Conservation (phyloP, 2,888 invertebrate genomes). For the Lycocerus yunnanus region DNA sequence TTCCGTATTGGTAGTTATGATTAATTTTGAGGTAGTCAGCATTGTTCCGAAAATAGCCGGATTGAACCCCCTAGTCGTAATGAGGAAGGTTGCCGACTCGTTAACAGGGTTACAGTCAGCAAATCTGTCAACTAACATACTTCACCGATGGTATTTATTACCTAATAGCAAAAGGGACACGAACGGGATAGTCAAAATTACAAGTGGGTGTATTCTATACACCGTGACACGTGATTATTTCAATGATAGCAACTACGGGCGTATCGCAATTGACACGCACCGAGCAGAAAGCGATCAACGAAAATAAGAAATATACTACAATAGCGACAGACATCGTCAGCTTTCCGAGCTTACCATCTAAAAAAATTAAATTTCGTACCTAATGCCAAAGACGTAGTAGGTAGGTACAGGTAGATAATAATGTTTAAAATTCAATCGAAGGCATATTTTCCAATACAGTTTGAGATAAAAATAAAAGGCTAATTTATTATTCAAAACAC, state of each 20-base stretch:
- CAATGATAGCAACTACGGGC: constrained; percentile 43
- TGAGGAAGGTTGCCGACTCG: constrained; percentile 38
- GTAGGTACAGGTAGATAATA: not conserved
- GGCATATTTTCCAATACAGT: constrained; percentile 16
- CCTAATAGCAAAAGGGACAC: constrained; percentile 36
- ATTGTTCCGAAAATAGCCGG: constrained; percentile 22
- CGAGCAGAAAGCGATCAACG: not conserved
- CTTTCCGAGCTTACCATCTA: not conserved
- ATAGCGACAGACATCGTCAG: no score
- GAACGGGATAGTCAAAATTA: constrained; percentile 30
- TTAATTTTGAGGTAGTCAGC: not conserved
- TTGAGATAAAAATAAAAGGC: constrained; percentile 25
- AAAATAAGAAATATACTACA: no score
- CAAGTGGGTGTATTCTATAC: constrained; percentile 30
- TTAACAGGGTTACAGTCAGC: constrained; percentile 36
- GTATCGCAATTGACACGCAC: constrained; percentile 42
- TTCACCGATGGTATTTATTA: constrained; percentile 29
- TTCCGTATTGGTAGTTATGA: not conserved
- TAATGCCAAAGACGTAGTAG: not conserved
- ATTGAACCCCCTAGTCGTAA: constrained; percentile 26
- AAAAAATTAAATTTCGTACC: not conserved
- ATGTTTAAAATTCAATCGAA: constrained; percentile 19
- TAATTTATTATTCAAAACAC: constrained; percentile 43
- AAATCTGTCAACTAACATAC: constrained; percentile 25
- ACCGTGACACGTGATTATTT: constrained; percentile 51